These are phyloP conservation scores for Lanistes nyassanus DNA, from an alignment of 1,140 invertebrate species.

Conservation along the genomic window DNA sequence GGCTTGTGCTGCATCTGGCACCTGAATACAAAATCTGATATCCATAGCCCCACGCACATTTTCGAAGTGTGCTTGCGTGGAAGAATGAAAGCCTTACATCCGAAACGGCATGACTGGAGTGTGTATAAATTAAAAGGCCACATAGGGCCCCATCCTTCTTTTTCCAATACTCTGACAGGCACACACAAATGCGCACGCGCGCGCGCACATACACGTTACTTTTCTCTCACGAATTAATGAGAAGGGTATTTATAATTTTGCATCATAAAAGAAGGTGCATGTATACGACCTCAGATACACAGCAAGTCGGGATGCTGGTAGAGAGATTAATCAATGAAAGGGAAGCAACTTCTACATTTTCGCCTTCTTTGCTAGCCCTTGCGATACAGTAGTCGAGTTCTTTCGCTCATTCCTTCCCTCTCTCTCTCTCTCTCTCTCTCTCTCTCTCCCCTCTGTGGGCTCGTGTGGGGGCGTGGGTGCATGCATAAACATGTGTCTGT, in stretches of 20 bases:
- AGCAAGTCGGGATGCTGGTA: too few species aligned
- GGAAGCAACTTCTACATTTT: neutral
- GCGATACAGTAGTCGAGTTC: neutral
- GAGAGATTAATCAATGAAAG: too few species aligned
- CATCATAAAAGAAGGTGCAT: neutral
- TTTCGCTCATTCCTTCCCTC: slow-evolving; percentile 18
- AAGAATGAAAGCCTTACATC: too few species aligned
- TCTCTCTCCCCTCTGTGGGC: slow-evolving; percentile 8
- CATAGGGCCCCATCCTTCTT: too few species aligned
- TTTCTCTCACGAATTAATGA: neutral
- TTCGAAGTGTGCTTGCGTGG: too few species aligned
- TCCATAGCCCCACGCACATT: too few species aligned
- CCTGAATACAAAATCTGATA: too few species aligned
- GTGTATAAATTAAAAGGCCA: too few species aligned
- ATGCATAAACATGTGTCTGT: neutral
- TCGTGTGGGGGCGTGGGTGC: slow-evolving; percentile 3
- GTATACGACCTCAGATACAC: neutral
- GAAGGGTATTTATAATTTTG: neutral
- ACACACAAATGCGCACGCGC: neutral
- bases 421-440: slow-evolving; percentile 22
- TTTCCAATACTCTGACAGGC: neutral
- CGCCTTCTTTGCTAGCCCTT: neutral
- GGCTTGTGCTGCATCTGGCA: too few species aligned
- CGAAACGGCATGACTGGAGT: too few species aligned
- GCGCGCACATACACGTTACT: neutral